A percentile compares a stretch with the other conserved stretches of the same genome.
phyloP scores from a whole-genome alignment of 2,797 vertebrate species.

The Pantherophis vulpinus region DNA sequence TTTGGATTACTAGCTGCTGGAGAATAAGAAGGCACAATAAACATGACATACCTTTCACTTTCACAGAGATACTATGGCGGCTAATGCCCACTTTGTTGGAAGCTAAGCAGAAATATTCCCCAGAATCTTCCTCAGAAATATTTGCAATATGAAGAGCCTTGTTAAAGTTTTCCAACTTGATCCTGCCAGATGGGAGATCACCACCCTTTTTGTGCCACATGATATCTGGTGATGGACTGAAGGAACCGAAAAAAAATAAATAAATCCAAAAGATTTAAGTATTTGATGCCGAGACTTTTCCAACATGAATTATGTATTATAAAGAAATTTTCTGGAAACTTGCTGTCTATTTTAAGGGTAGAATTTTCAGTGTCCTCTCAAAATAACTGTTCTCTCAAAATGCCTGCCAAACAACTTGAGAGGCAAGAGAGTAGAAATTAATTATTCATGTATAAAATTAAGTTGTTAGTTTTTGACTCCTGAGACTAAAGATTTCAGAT shows the following conservation, averaged over 20 bases:
- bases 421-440: not conserved
- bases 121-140: slow-evolving; percentile 92
- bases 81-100: slow-evolving; percentile 91
- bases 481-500: not conserved
- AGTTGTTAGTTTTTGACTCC: not conserved
- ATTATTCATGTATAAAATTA: not conserved
- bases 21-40: slow-evolving; percentile 61
- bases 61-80: slow-evolving; percentile 89
- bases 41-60: slow-evolving; percentile 91
- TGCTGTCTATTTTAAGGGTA: not conserved
- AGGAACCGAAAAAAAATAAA: not conserved
- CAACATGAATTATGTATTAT: fast-evolving
- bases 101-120: slow-evolving; percentile 93
- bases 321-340: not conserved
- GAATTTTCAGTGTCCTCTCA: not conserved
- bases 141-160: slow-evolving; percentile 87
- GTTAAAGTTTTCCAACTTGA: slow-evolving; percentile 88
- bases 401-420: not conserved
- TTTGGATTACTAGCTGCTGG: not conserved
- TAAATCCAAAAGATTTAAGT: not conserved
- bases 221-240: slow-evolving; percentile 82
- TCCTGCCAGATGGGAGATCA: slow-evolving; percentile 83
- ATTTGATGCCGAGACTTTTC: not conserved
- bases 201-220: slow-evolving; percentile 97
- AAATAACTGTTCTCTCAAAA: not conserved